These are phyloP conservation scores for Strigops habroptila DNA, from an alignment of 2,113 vertebrate genomes.

Conservation along the genomic window DNA sequence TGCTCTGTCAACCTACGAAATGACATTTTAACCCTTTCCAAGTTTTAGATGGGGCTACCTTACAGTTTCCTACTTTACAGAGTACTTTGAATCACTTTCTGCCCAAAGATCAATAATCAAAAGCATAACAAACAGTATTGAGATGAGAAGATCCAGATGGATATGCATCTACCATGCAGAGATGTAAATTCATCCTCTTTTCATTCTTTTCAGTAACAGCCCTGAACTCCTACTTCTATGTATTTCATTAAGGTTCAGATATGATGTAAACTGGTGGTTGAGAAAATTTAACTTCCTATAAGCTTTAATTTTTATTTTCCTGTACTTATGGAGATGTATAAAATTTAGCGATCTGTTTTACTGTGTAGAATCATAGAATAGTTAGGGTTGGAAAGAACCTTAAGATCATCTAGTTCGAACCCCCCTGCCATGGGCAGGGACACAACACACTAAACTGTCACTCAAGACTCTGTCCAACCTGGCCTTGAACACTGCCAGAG, in stretches of 20 bases:
- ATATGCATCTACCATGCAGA: background rate
- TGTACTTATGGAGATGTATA: background rate
- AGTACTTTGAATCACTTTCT: background rate
- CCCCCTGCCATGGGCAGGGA: background rate
- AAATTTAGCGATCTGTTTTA: background rate
- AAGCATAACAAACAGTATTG: background rate
- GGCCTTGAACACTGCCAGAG: background rate
- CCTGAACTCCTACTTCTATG: background rate
- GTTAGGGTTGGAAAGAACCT: background rate
- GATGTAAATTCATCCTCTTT: background rate
- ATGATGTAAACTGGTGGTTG: background rate
- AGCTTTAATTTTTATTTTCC: background rate
- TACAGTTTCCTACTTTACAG: background rate
- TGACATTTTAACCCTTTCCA: background rate
- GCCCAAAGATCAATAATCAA: background rate
- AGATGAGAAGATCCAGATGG: background rate
- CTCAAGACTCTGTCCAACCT: background rate
- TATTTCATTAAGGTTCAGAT: background rate
- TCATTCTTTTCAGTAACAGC: background rate
- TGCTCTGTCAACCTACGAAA: background rate
- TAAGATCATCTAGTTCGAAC: background rate
- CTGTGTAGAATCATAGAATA: background rate
- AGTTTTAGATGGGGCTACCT: background rate
- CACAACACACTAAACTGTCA: background rate
- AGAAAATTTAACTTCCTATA: background rate